Conservation (phyloP, 2,888 invertebrate species). For the Eutolmus rufibarbis region DNA sequence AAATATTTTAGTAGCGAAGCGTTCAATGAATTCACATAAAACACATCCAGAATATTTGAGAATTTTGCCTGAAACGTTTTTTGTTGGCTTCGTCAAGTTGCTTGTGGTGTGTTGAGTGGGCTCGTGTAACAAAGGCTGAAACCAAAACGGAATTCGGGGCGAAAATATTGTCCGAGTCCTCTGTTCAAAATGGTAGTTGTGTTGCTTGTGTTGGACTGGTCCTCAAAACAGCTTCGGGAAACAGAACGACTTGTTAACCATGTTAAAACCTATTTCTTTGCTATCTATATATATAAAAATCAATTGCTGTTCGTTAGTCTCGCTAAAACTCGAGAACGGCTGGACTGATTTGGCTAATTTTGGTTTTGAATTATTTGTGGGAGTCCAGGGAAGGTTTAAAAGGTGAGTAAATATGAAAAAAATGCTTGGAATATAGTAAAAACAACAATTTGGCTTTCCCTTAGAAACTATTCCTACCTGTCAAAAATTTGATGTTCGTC, state of each 20-base stretch:
- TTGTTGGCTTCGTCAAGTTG: not conserved
- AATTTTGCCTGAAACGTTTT: not conserved
- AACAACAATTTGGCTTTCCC: too few species aligned
- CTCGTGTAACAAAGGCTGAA: not conserved
- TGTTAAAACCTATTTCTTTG: not conserved
- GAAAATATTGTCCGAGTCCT: not conserved
- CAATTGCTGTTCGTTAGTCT: too few species aligned
- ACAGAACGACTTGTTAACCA: not conserved
- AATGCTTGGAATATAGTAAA: too few species aligned
- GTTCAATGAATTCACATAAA: not conserved
- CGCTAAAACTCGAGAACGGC: too few species aligned
- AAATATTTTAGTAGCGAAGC: not conserved
- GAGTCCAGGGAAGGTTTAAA: too few species aligned
- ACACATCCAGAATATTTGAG: not conserved
- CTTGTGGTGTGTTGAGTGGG: not conserved
- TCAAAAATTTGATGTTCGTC: too few species aligned
- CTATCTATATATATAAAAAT: too few species aligned
- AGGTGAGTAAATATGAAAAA: too few species aligned
- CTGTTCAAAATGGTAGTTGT: not conserved
- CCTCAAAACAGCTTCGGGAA: not conserved
- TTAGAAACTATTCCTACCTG: too few species aligned
- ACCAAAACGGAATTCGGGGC: not conserved
- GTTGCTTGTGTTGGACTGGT: not conserved
- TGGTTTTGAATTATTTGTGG: too few species aligned
- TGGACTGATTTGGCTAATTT: too few species aligned